These are phyloP conservation scores for Cetonia aurata DNA, from an alignment of 2,888 invertebrate species.

Conservation along the genomic window DNA sequence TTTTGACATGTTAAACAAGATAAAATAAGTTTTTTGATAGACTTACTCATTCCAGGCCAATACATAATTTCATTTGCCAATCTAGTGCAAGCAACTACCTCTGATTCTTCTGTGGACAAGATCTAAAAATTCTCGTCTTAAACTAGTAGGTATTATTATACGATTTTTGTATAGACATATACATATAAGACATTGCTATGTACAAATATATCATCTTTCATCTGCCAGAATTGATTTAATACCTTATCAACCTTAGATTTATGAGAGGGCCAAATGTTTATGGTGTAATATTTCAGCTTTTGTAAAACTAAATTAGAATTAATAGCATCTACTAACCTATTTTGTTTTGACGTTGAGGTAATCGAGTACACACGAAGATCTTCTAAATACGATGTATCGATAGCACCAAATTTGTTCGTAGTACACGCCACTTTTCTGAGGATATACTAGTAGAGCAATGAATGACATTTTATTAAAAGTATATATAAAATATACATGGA, in stretches of 20 bases:
- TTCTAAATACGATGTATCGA: no score
- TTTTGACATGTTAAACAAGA: slow-evolving; percentile 40
- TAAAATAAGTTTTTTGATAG: slow-evolving; percentile 34
- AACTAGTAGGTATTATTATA: slow-evolving; percentile 38
- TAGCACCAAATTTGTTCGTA: no score
- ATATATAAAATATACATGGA: no score
- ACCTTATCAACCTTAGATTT: slow-evolving; percentile 15
- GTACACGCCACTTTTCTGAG: no score
- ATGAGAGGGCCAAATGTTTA: slow-evolving; percentile 41
- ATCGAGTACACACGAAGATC: no score
- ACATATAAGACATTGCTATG: slow-evolving; percentile 37
- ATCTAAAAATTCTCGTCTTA: slow-evolving; percentile 37
- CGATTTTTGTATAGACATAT: slow-evolving; percentile 32
- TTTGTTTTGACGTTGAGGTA: no score
- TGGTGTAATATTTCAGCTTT: slow-evolving; percentile 29
- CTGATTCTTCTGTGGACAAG: slow-evolving; percentile 35
- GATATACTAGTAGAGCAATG: no score
- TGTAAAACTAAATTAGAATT: slow-evolving; percentile 29
- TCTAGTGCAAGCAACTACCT: slow-evolving; percentile 44
- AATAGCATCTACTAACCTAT: slow-evolving; percentile 26
- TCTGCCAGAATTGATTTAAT: slow-evolving; percentile 30
- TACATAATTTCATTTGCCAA: slow-evolving; percentile 52
- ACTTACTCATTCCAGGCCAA: slow-evolving; percentile 48
- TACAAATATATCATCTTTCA: slow-evolving; percentile 37
- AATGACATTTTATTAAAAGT: no score